phyloP scores from a whole-genome alignment of 2,113 vertebrate species.

The Petaurus breviceps region DNA sequence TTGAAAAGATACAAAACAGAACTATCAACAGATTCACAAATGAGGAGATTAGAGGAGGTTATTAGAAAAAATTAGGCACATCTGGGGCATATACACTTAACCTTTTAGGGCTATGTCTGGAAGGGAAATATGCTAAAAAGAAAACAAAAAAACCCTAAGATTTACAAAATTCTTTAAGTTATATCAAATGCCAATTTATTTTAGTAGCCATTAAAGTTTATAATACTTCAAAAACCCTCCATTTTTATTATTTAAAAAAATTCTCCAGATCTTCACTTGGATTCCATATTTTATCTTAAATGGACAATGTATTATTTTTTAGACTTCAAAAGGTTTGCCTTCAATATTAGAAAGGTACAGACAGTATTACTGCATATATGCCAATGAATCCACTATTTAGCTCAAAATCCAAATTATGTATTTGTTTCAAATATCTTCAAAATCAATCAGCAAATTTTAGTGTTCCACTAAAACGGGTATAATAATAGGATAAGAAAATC shows the following conservation, averaged over 20 bases:
- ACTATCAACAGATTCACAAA: background rate
- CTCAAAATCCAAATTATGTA: background rate
- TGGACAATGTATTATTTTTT: background rate
- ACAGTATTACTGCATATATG: background rate
- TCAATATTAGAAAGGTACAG: background rate
- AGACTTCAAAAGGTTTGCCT: background rate
- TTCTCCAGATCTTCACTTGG: background rate
- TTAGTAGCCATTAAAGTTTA: background rate
- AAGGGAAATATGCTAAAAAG: background rate
- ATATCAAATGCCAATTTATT: background rate
- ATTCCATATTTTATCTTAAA: background rate
- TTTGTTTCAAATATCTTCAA: background rate
- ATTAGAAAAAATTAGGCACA: background rate
- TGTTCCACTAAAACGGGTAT: background rate
- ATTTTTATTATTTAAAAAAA: background rate
- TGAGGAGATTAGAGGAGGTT: background rate
- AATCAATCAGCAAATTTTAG: background rate
- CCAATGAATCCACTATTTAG: background rate
- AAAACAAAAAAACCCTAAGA: background rate
- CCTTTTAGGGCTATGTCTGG: background rate
- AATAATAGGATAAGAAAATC: background rate
- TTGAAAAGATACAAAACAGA: background rate
- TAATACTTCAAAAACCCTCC: background rate
- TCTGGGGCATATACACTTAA: background rate
- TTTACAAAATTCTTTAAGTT: background rate